A percentile compares a stretch with the other conserved stretches of the same genome.
These are phyloP conservation scores for Amaurobius ferox DNA, from an alignment of 2,888 invertebrate genomes.

Conservation along the genomic window DNA sequence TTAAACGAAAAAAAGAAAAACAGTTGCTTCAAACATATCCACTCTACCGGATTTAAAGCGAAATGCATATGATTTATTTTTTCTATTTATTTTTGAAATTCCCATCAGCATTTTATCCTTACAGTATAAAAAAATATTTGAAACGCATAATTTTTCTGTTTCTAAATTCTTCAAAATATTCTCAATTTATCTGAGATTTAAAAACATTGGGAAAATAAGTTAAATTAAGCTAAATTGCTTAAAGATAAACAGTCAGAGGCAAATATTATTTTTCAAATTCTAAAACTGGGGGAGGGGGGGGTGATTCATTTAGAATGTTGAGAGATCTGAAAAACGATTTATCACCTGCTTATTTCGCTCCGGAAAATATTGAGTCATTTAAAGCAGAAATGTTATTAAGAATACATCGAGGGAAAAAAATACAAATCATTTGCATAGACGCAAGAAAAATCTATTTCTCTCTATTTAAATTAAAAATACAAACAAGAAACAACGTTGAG, in stretches of 20 bases:
- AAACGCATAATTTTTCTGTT: background rate
- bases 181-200: background rate
- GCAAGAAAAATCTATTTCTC: conserved; percentile 1
- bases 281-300: background rate
- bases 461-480: conserved; percentile 12
- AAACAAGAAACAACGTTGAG: background rate
- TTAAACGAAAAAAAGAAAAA: no score
- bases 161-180: background rate
- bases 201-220: background rate
- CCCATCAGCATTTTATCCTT: no score
- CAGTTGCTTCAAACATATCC: no score
- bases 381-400: conserved; percentile 6
- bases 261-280: conserved; percentile 6
- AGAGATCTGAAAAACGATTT: background rate
- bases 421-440: conserved; percentile 9
- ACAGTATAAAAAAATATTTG: background rate
- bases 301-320: conserved; percentile 2
- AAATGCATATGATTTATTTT: no score
- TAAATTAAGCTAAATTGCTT: background rate
- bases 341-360: background rate
- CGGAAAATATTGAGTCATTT: conserved; percentile 6
- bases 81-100: no score
- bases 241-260: background rate
- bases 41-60: no score
- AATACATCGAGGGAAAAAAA: conserved; percentile 5